Evolutionary conservation across 1,140 invertebrate species (phyloP), one percentile per base, ranked within the genome.

Genomic region (Cephus cinctus): DNA sequence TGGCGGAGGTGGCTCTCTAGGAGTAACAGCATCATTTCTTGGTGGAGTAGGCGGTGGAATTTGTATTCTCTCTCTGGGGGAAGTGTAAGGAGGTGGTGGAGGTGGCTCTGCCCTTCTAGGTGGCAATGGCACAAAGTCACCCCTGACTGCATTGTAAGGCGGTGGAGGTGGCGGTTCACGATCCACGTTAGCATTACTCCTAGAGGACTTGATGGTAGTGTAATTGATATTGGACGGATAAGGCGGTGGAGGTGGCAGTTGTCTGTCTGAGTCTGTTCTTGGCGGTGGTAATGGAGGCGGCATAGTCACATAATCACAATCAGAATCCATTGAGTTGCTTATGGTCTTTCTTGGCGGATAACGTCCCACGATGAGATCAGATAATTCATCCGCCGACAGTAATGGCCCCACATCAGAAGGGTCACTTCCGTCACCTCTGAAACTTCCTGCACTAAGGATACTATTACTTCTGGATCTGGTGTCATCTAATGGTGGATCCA

Each of bases 271-370:
- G 55, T 86, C 85, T 5, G 80, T 82, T 52, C 85, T 74, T 43
- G 81, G 80, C 2, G 83, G 80, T 9, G 84, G 83, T 1, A 84
- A 81, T 27, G 85, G 83, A 6, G 87, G 81, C 6, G 89, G 88
- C 61, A 92, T 76, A 14, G 88, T 89, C 1, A 93, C 90, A 63
- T 94, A 94, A 66, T 94, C 90, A 11, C 89, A 91, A 57, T 92
- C 89, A 1, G 90, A 92, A 63, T 92, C 89, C 61, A 92, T 81
- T 0, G 87, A 91, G 34, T 85, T 84, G 57, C 88, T 89, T 16
- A 92, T 87, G 0, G 87, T 90, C 54, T 90, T 88, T 22, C 84
- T 79, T 27, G 83, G 86, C 4, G 89, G 90, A 75, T 90, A 90
- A 12, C 86, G 75, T 0, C 88, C 88, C 2, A 91, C 88, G 41